Percentiles rank a stretch among this genome's conserved stretches.
phyloP scores from a whole-genome alignment of 2,888 invertebrate species.

The Yponomeuta evonymella region DNA sequence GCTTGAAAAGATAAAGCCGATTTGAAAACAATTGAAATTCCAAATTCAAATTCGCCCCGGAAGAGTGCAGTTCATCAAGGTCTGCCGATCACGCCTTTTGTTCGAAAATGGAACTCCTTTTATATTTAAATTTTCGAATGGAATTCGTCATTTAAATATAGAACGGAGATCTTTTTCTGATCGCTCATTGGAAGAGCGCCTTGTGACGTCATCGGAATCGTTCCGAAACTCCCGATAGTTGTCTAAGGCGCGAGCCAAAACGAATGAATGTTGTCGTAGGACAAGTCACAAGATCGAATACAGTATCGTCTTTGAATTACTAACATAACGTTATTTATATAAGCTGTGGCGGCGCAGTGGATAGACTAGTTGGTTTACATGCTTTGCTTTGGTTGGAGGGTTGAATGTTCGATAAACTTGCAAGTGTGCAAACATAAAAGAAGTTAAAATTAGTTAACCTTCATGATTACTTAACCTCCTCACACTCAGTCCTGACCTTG shows the following conservation, averaged over 20 bases:
- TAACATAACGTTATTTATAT: no score
- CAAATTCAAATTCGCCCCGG: not conserved
- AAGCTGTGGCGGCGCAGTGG: no score
- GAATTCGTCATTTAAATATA: not conserved
- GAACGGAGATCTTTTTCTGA: not conserved
- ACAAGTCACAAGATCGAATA: not conserved
- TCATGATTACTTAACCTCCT: no score
- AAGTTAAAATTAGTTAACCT: no score
- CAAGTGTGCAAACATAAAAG: no score
- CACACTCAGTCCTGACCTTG: no score
- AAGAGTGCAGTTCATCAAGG: slow-evolving; percentile 2
- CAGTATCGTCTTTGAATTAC: not conserved
- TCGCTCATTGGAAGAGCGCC: not conserved
- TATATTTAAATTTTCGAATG: slow-evolving; percentile 2
- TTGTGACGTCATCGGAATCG: not conserved
- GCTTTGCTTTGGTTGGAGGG: no score
- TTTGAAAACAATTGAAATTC: slow-evolving; percentile 2
- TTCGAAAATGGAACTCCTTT: not conserved
- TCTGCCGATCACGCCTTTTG: not conserved
- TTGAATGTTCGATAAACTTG: no score
- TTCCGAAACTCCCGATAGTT: not conserved
- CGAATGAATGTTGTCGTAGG: not conserved
- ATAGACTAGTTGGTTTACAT: no score
- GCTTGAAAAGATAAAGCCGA: not conserved
- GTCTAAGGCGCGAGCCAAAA: not conserved